Percentiles rank a stretch among this genome's conserved stretches.
phyloP scores from a whole-genome alignment of 2,113 vertebrate species.

The Scytalopus superciliaris region DNA sequence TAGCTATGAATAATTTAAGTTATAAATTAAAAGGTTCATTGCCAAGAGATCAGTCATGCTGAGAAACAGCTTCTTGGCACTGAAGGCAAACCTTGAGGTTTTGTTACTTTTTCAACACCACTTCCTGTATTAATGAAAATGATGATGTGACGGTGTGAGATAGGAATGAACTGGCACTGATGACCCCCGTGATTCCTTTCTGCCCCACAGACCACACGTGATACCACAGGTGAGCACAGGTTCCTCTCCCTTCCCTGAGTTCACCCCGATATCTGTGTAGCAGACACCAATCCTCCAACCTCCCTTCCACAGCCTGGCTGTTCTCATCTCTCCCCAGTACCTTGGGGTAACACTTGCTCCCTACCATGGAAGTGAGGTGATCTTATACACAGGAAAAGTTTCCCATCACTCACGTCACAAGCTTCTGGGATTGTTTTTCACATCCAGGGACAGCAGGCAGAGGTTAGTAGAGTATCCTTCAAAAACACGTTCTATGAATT shows the following conservation, averaged over 20 bases:
- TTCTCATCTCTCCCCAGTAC: not conserved
- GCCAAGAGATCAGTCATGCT: not conserved
- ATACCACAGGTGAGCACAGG: not conserved
- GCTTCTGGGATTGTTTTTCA: not conserved
- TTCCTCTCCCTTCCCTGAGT: not conserved
- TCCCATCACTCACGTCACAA: not conserved
- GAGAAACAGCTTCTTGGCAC: not conserved
- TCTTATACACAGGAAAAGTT: not conserved
- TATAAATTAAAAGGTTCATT: not conserved
- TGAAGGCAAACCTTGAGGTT: not conserved
- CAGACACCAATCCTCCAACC: not conserved
- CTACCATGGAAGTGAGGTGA: not conserved
- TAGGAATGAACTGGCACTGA: not conserved
- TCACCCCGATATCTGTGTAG: accelerated
- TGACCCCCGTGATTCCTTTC: not conserved
- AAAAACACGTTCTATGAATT: not conserved
- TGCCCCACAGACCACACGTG: not conserved
- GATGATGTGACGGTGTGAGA: not conserved
- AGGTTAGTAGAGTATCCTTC: not conserved
- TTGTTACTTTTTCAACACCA: not conserved
- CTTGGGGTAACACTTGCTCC: too few species aligned
- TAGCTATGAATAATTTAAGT: not conserved
- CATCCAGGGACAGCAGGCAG: not conserved
- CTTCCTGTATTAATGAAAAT: not conserved
- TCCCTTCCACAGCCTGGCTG: not conserved